Percentiles rank a stretch among this genome's conserved stretches.
Conservation (phyloP, 2,888 invertebrate genomes). For the Candidula unifasciata region DNA sequence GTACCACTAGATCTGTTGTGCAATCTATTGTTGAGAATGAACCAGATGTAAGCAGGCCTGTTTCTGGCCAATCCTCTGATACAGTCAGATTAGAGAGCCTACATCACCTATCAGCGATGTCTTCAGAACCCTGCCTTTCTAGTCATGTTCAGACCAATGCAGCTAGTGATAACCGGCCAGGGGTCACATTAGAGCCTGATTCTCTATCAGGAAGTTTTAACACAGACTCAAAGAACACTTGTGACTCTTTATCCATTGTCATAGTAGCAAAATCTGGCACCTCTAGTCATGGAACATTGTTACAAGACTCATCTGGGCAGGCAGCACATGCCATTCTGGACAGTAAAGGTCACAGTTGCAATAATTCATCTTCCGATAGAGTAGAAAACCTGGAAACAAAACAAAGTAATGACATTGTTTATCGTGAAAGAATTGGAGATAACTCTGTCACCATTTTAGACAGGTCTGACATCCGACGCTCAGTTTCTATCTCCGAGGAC, state of each 20-base stretch:
- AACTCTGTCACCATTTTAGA: neutral
- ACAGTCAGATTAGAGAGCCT: neutral
- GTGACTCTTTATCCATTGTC: neutral
- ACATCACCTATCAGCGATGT: neutral
- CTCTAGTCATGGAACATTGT: neutral
- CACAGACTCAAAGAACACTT: neutral
- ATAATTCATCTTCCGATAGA: conserved; percentile 1
- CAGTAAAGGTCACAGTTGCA: neutral
- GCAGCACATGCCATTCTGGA: neutral
- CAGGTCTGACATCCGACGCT: conserved; percentile 36
- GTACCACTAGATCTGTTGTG: neutral
- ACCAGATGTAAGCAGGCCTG: neutral
- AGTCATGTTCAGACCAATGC: conserved; percentile 23
- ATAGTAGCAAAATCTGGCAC: neutral
- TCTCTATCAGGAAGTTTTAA: neutral
- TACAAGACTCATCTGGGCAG: neutral
- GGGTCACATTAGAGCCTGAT: neutral
- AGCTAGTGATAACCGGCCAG: neutral
- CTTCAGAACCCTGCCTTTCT: conserved; percentile 30
- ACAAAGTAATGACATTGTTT: neutral
- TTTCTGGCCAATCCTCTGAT: neutral
- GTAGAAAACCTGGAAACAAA: neutral
- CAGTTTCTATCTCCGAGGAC: conserved; percentile 48
- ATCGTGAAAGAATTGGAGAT: too few relatives aligned
- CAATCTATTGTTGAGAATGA: neutral